Evolutionary conservation across 1,140 invertebrate species (phyloP).

Genomic region (Campoletis sonorensis): DNA sequence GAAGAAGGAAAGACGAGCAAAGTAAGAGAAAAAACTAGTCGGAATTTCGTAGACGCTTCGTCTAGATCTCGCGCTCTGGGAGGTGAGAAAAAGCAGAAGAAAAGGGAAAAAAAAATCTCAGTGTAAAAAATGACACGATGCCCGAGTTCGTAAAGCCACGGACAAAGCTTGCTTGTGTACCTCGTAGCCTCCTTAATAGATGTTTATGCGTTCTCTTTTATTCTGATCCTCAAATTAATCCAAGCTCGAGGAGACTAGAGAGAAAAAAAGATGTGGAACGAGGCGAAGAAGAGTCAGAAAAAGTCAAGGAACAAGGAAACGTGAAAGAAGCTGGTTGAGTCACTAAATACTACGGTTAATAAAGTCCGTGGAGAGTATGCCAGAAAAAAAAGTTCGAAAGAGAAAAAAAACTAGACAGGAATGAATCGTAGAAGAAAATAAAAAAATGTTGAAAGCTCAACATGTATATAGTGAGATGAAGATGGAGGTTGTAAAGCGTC

Average conservation of each 20-base stretch:
- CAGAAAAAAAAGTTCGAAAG: not conserved
- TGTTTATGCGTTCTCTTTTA: conserved; percentile 36
- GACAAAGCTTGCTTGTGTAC: conserved; percentile 16
- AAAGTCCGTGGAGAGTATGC: conserved; percentile 5
- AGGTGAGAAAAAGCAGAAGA: not conserved
- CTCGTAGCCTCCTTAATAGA: conserved; percentile 2
- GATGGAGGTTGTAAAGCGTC: conserved; percentile 8
- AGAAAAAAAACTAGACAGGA: not conserved
- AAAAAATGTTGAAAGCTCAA: not conserved
- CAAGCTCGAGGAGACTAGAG: not conserved
- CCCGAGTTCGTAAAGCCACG: not conserved
- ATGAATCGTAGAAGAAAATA: not conserved
- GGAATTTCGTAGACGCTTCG: conserved; percentile 24
- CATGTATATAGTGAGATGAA: not conserved
- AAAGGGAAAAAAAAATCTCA: not conserved
- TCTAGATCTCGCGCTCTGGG: conserved; percentile 1
- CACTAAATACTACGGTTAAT: conserved; percentile 18
- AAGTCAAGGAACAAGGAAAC: not conserved
- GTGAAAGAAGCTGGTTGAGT: not conserved
- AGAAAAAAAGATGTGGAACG: conserved; percentile 16
- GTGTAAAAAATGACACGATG: not conserved
- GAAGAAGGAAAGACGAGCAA: not conserved
- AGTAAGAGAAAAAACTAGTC: not conserved
- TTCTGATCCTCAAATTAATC: conserved; percentile 24
- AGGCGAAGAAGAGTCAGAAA: not conserved